Evolutionary conservation across 1,140 invertebrate species (phyloP).

Genomic region (Drosophila triauraria): DNA sequence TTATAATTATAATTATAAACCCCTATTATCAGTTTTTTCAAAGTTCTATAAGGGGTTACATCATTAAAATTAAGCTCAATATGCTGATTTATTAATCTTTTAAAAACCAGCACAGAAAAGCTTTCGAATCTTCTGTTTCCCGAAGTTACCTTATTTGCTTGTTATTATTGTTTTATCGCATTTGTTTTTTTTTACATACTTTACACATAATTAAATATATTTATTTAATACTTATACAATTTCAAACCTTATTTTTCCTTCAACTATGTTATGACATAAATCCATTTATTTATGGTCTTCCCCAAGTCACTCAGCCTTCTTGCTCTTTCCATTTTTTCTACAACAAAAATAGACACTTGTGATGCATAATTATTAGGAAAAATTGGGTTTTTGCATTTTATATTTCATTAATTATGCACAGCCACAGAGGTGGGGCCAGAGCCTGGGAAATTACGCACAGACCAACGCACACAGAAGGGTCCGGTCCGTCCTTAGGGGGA

Average conservation of each 20-base stretch:
- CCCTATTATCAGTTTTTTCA: no score
- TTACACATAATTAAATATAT: background rate
- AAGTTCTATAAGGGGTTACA: no score
- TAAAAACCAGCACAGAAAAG: no score
- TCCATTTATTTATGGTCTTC: no score
- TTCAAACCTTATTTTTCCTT: no score
- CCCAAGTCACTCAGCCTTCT: background rate
- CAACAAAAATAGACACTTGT: slow-evolving; percentile 52
- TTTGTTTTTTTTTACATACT: no score
- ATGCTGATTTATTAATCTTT: no score
- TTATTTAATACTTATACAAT: background rate
- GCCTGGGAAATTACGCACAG: slow-evolving; percentile 69
- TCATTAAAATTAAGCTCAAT: no score
- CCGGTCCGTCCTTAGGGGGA: background rate
- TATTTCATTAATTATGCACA: slow-evolving; percentile 82
- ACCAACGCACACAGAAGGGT: slow-evolving; percentile 60
- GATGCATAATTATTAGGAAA: slow-evolving; percentile 59
- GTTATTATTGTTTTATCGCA: no score
- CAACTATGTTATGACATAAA: background rate
- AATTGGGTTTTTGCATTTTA: slow-evolving; percentile 75
- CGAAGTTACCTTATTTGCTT: no score
- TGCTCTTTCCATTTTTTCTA: background rate
- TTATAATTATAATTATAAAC: no score
- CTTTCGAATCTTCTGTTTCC: no score
- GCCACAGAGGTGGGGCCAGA: slow-evolving; percentile 10